Percentiles rank a stretch among this genome's conserved stretches.
These are phyloP conservation scores for Chrysomela aeneicollis DNA, from an alignment of 2,888 invertebrate species.

Conservation along the genomic window DNA sequence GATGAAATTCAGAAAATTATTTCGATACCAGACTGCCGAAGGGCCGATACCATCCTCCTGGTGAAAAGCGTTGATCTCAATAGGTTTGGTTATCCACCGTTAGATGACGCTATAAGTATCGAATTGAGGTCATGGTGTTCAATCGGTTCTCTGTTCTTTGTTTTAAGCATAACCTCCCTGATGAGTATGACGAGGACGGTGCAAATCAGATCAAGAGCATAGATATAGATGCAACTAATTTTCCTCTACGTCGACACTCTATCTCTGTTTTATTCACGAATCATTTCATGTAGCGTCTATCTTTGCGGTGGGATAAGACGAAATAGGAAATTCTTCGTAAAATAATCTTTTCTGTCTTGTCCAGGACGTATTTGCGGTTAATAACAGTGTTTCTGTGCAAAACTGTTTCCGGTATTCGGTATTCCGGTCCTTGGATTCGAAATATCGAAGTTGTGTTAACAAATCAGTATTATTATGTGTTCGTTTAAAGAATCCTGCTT, in stretches of 20 bases:
- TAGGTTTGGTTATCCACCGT: too few species aligned
- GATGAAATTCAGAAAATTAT: too few species aligned
- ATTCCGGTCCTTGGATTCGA: neutral
- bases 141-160: conserved; percentile 27
- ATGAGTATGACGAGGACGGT: conserved; percentile 45
- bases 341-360: conserved; percentile 52
- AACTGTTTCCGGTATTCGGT: conserved; percentile 14
- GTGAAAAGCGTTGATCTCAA: too few species aligned
- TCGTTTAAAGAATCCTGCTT: conserved; percentile 18
- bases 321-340: conserved; percentile 38
- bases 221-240: conserved; percentile 29
- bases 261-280: conserved; percentile 31
- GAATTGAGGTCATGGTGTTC: neutral
- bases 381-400: conserved; percentile 34
- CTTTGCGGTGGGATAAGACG: conserved; percentile 37
- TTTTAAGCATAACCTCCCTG: conserved; percentile 22
- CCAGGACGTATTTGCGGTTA: conserved; percentile 50
- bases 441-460: neutral
- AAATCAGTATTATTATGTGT: conserved; percentile 29
- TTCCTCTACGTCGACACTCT: conserved; percentile 33
- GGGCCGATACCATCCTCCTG: too few species aligned
- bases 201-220: conserved; percentile 40
- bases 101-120: conserved; percentile 6
- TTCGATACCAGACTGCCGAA: too few species aligned
- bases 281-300: conserved; percentile 30